A percentile compares a stretch with the other conserved stretches of the same genome.
These are phyloP conservation scores for Scomber scombrus DNA, from an alignment of 2,113 vertebrate species.

Conservation along the genomic window DNA sequence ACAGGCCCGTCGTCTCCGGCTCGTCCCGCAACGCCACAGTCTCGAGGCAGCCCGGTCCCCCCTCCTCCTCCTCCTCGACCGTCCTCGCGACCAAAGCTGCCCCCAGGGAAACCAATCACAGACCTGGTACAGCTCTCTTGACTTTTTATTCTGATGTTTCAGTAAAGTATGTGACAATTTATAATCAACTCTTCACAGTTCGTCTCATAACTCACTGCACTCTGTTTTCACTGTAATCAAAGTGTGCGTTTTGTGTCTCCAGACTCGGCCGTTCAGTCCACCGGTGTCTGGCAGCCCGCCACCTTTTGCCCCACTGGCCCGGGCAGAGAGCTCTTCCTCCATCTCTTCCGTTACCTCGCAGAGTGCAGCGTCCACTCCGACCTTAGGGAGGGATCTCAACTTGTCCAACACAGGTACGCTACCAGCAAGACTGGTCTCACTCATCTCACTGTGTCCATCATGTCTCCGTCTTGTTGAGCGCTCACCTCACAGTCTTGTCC, in stretches of 20 bases:
- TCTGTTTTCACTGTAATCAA: not conserved
- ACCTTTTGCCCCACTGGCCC: constrained; percentile 94
- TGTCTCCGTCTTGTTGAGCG: constrained; percentile 84
- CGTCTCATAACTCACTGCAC: too few species aligned
- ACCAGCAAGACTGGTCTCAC: not conserved
- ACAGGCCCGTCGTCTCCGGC: constrained; percentile 94
- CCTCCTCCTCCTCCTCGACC: constrained; percentile 91
- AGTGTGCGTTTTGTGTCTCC: constrained; percentile 32
- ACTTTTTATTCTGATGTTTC: not conserved
- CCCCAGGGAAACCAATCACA: constrained; percentile 91
- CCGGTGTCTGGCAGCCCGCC: constrained; percentile 95
- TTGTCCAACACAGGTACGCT: constrained; percentile 81
- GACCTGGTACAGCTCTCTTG: constrained; percentile 86
- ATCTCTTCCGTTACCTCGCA: constrained; percentile 96
- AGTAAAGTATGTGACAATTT: not conserved
- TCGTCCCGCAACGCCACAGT: constrained; percentile 90
- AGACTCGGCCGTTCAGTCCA: constrained; percentile 96
- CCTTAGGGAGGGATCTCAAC: constrained; percentile 90
- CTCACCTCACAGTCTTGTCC: constrained; percentile 82
- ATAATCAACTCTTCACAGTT: not conserved
- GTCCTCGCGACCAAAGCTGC: constrained; percentile 93
- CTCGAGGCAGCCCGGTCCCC: constrained; percentile 88
- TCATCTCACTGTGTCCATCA: constrained; percentile 46
- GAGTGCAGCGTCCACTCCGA: constrained; percentile 97
- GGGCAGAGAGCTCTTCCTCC: constrained; percentile 97